Conservation (phyloP, 2,888 invertebrate genomes). For the Drosophila nr. perissopoda region DNA sequence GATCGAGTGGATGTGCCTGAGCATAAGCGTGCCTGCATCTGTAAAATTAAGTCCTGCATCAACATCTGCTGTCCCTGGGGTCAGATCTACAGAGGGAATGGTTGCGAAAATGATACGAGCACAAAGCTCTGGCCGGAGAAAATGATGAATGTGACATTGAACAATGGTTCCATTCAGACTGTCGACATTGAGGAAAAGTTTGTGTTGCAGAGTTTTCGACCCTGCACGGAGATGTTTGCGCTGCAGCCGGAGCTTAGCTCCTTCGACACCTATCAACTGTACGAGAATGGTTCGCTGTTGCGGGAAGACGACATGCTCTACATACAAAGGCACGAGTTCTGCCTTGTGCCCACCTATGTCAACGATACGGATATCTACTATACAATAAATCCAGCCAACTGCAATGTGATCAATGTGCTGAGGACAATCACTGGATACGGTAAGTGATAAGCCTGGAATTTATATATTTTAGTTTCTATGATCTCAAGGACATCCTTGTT, state of each 20-base stretch:
- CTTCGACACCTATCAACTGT: conserved; percentile 70
- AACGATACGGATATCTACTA: conserved; percentile 69
- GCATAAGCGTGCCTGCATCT: conserved; percentile 83
- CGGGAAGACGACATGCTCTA: conserved; percentile 68
- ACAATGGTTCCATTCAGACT: conserved; percentile 37
- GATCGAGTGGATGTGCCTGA: conserved; percentile 66
- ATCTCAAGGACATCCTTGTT: background rate
- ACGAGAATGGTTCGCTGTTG: conserved; percentile 80
- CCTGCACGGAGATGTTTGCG: conserved; percentile 69
- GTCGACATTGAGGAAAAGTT: conserved; percentile 70
- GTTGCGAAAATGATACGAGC: conserved; percentile 46
- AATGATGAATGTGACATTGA: conserved; percentile 73
- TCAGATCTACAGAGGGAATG: conserved; percentile 40
- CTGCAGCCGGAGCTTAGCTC: conserved; percentile 58
- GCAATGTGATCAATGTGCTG: conserved; percentile 77
- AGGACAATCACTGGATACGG: conserved; percentile 81
- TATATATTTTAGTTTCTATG: background rate
- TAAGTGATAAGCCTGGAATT: conserved; percentile 40
- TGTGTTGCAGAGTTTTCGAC: conserved; percentile 69
- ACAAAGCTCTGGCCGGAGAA: conserved; percentile 69
- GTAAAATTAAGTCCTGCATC: conserved; percentile 82
- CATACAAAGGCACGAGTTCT: conserved; percentile 77
- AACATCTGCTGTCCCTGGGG: conserved; percentile 83
- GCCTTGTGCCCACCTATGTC: conserved; percentile 69
- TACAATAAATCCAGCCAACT: conserved; percentile 80